A percentile compares a stretch with the other conserved stretches of the same genome.
phyloP scores from a whole-genome alignment of 2,888 invertebrate genomes.

The Harmothoe impar region DNA sequence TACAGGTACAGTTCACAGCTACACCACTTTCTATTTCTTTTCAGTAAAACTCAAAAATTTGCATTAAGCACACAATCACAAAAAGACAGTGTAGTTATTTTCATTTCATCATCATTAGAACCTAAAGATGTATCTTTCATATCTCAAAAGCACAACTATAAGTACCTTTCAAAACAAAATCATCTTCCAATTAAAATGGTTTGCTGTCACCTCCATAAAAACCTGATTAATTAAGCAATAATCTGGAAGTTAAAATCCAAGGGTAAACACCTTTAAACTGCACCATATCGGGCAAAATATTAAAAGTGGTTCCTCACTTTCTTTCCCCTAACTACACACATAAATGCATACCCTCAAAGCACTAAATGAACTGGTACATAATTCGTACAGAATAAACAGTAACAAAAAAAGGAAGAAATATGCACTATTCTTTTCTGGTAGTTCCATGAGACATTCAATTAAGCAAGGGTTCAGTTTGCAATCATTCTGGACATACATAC shows the following conservation, averaged over 20 bases:
- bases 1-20: background rate
- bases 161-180: background rate
- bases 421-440: background rate
- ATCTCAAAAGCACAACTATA: background rate
- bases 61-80: slow-evolving; percentile 14
- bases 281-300: background rate
- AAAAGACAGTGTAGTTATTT: background rate
- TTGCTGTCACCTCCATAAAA: background rate
- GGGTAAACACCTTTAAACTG: background rate
- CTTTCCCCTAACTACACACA: background rate
- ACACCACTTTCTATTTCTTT: too few species aligned
- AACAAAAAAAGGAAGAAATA: background rate
- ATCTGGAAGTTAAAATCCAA: background rate
- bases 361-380: slow-evolving; percentile 20
- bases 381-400: background rate
- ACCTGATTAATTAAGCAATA: slow-evolving; percentile 30
- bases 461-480: background rate
- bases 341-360: slow-evolving; percentile 25
- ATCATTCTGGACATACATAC: background rate
- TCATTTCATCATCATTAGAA: background rate
- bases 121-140: background rate
- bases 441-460: background rate
- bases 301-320: background rate
- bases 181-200: background rate
- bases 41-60: background rate